Evolutionary conservation across 2,888 invertebrate species (phyloP).

Genomic region (Fissipunctia ypsillon): DNA sequence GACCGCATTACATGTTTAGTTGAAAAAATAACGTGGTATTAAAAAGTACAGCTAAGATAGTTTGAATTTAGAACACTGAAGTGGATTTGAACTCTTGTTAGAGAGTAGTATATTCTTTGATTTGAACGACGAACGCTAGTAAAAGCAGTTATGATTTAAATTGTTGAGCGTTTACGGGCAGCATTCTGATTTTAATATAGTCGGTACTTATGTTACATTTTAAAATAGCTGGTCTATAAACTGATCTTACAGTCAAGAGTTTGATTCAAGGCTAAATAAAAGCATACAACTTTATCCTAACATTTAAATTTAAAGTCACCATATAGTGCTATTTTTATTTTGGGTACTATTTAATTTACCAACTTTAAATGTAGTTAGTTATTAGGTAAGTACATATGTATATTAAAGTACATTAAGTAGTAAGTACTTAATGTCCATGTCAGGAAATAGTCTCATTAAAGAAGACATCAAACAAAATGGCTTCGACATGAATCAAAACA

Average conservation of each 20-base stretch:
- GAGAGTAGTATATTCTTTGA: no score
- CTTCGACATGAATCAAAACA: slow-evolving; percentile 54
- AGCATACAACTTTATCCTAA: not conserved
- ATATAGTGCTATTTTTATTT: no score
- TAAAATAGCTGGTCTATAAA: not conserved
- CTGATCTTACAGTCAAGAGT: not conserved
- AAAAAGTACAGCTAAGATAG: slow-evolving; percentile 26
- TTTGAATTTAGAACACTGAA: slow-evolving; percentile 26
- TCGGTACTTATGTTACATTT: not conserved
- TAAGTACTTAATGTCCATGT: no score
- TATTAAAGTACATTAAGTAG: no score
- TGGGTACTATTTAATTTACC: no score
- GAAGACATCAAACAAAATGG: slow-evolving; percentile 61
- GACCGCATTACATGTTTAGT: no score
- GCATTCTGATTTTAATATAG: not conserved
- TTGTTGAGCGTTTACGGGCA: not conserved
- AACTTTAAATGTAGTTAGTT: no score
- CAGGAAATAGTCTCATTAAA: slow-evolving; percentile 49
- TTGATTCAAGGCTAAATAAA: not conserved
- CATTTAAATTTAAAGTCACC: no score
- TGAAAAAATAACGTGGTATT: slow-evolving; percentile 20
- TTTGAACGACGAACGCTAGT: not conserved
- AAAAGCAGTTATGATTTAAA: slow-evolving; percentile 28
- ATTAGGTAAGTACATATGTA: no score
- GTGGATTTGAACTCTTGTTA: slow-evolving; percentile 4